These are phyloP conservation scores for Flexamia atlantica DNA, from an alignment of 2,888 invertebrate species.

Conservation along the genomic window DNA sequence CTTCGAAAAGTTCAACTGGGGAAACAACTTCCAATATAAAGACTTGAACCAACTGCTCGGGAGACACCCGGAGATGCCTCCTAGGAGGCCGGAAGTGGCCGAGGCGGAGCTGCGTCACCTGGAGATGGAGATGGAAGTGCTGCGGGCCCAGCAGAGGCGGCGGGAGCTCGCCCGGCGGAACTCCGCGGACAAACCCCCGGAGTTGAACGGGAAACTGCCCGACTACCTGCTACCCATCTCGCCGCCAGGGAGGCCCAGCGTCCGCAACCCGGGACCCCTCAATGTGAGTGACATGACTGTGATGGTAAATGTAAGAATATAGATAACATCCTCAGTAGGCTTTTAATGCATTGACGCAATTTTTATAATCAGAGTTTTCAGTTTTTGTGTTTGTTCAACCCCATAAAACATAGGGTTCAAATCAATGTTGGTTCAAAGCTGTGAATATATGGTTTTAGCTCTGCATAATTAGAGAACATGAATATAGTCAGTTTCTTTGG, in stretches of 20 bases:
- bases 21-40: conserved; percentile 37
- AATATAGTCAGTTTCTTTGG: too few species aligned
- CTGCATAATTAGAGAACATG: too few species aligned
- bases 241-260: conserved; percentile 15
- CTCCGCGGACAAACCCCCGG: conserved; percentile 24
- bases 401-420: too few species aligned
- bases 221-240: conserved; percentile 39
- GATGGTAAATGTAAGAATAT: neutral
- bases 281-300: conserved; percentile 49
- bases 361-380: too few species aligned
- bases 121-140: conserved; percentile 58
- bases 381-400: too few species aligned
- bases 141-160: conserved; percentile 30
- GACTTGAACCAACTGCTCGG: conserved; percentile 46
- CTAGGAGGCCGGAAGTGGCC: conserved; percentile 26
- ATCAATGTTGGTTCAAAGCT: too few species aligned
- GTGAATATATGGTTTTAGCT: too few species aligned
- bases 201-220: conserved; percentile 57
- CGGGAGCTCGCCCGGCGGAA: conserved; percentile 30
- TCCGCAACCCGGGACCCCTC: conserved; percentile 48
- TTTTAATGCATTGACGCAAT: too few species aligned
- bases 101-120: conserved; percentile 57
- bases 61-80: conserved; percentile 33
- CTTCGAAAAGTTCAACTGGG: conserved; percentile 52
- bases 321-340: too few species aligned